Conservation (phyloP, 2,113 vertebrate genomes). For the Equus quagga region DNA sequence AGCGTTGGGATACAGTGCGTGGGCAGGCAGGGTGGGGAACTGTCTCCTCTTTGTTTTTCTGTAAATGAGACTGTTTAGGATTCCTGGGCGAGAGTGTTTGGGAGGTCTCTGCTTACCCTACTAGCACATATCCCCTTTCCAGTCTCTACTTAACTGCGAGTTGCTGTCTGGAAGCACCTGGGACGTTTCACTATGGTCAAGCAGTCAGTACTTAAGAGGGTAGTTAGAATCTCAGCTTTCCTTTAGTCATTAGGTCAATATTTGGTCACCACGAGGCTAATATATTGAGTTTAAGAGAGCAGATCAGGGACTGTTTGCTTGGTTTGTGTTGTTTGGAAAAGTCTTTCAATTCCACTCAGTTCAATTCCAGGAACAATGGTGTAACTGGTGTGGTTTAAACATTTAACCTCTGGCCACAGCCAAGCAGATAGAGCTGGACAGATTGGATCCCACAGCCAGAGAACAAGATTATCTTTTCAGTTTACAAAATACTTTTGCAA, state of each 20-base stretch:
- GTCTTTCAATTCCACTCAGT: background rate
- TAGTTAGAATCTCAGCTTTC: slow-evolving; percentile 13
- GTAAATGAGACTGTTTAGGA: background rate
- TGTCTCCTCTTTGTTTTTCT: background rate
- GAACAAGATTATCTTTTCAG: background rate
- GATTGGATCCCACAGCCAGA: background rate
- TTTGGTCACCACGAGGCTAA: background rate
- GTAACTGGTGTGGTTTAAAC: background rate
- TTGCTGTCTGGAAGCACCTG: background rate
- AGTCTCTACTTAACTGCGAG: background rate
- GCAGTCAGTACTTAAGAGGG: background rate
- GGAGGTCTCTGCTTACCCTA: background rate
- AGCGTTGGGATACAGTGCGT: background rate
- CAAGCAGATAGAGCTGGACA: background rate
- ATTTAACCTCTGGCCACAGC: background rate
- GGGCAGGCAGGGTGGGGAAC: background rate
- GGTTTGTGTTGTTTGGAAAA: slow-evolving; percentile 51
- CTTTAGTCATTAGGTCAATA: slow-evolving; percentile 43
- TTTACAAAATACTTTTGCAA: slow-evolving; percentile 40
- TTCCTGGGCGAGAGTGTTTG: background rate
- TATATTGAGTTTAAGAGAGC: background rate
- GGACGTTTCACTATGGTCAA: background rate
- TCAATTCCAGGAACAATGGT: background rate
- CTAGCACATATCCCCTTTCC: background rate
- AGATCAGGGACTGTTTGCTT: slow-evolving; percentile 19